phyloP scores from a whole-genome alignment of 2,888 invertebrate species.

The Thyatira batis region DNA sequence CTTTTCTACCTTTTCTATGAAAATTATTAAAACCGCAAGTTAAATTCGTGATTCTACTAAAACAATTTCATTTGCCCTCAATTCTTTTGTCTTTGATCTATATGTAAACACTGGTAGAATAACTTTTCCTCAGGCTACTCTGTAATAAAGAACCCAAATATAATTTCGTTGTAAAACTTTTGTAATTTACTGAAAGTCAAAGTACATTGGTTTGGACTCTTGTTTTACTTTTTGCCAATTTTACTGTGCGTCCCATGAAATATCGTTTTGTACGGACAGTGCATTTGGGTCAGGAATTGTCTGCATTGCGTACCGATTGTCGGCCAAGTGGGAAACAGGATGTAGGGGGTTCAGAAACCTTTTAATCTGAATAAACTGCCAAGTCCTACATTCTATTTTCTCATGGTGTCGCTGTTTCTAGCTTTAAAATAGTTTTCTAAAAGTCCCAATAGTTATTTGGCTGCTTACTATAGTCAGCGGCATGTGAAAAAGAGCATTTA shows the following conservation, averaged over 20 bases:
- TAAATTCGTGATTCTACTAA: background rate
- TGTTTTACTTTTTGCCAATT: conserved; percentile 1
- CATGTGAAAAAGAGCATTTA: too few species aligned
- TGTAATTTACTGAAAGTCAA: background rate
- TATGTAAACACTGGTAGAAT: background rate
- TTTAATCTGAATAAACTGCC: background rate
- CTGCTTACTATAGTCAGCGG: too few species aligned
- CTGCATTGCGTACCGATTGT: conserved; percentile 29
- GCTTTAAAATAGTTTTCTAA: background rate
- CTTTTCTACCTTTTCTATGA: background rate
- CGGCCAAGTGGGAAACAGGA: conserved; percentile 23
- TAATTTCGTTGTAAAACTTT: background rate
- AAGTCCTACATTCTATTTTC: background rate
- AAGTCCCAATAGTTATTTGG: background rate
- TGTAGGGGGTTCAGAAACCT: background rate
- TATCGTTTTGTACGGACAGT: conserved; percentile 12
- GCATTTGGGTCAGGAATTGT: conserved; percentile 15
- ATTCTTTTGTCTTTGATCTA: background rate
- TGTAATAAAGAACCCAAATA: background rate
- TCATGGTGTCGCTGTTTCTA: background rate
- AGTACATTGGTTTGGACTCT: background rate
- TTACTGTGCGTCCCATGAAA: conserved; percentile 6
- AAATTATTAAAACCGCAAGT: background rate
- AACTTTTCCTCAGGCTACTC: background rate
- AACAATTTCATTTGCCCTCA: background rate